A percentile compares a stretch with the other conserved stretches of the same genome.
These are phyloP conservation scores for Tetragnatha versicolor DNA, from an alignment of 1,140 invertebrate genomes.

Conservation along the genomic window DNA sequence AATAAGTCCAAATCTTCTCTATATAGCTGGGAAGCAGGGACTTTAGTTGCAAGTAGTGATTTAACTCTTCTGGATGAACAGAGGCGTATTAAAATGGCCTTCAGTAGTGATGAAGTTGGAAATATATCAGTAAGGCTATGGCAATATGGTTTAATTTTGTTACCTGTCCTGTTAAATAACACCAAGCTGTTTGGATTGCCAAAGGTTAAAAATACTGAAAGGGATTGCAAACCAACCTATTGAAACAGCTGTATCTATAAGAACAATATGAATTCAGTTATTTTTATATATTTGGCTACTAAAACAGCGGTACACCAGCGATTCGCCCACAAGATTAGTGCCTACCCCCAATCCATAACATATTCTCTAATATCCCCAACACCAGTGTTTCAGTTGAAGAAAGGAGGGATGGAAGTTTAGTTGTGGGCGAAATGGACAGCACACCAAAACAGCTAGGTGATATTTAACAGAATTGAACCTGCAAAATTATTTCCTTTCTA, in stretches of 20 bases:
- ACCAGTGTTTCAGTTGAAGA: too few species aligned
- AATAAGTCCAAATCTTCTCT: neutral
- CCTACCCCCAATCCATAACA: too few species aligned
- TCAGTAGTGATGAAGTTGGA: neutral
- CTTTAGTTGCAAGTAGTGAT: constrained; percentile 3
- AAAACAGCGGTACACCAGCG: too few species aligned
- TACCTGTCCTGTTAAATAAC: too few species aligned
- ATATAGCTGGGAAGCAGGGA: constrained; percentile 13
- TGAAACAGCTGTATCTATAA: neutral
- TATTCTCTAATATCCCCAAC: too few species aligned
- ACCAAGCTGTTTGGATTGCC: neutral
- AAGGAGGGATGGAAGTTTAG: too few species aligned
- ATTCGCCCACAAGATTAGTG: too few species aligned
- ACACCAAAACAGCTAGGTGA: too few species aligned
- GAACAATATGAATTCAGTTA: neutral
- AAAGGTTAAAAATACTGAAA: neutral
- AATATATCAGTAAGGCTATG: neutral
- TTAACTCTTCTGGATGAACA: constrained; percentile 21
- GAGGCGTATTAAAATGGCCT: neutral
- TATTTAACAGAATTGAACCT: too few species aligned
- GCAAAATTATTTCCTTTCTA: too few species aligned
- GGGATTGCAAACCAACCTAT: neutral
- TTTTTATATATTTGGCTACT: too few species aligned
- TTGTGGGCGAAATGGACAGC: too few species aligned
- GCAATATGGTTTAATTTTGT: neutral